phyloP scores from a whole-genome alignment of 2,888 invertebrate species.

The Imbricaverruca yamaguchii region DNA sequence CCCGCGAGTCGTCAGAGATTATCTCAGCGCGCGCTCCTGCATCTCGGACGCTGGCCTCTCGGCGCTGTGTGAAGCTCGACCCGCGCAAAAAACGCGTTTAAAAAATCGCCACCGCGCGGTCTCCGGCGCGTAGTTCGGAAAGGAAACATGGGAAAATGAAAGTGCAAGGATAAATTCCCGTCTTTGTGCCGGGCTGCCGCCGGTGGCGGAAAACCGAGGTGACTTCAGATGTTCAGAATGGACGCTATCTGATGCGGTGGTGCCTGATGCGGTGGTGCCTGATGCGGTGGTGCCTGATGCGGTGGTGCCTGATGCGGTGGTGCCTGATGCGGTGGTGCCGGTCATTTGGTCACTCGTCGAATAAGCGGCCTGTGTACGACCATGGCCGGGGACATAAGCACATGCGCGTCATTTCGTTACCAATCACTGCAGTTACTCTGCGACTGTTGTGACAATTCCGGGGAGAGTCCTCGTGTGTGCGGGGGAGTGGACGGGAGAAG shows the following conservation, averaged over 20 bases:
- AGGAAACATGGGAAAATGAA: conserved; percentile 13
- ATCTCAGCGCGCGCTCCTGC: background rate
- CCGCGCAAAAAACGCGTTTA: background rate
- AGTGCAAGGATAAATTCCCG: conserved; percentile 3
- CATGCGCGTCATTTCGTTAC: too few relatives aligned
- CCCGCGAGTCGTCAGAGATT: background rate
- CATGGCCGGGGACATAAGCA: too few relatives aligned
- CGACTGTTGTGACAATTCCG: too few relatives aligned
- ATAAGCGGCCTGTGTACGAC: background rate
- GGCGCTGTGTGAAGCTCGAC: background rate
- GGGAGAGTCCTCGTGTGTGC: too few relatives aligned
- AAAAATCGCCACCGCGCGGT: background rate
- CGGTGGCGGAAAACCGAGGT: conserved; percentile 1
- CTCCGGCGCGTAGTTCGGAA: background rate
- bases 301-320: too few relatives aligned
- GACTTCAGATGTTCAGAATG: background rate
- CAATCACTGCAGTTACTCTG: too few relatives aligned
- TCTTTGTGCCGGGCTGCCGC: background rate
- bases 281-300: too few relatives aligned
- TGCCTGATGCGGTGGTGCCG: background rate
- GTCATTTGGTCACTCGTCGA: background rate
- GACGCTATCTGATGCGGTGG: background rate
- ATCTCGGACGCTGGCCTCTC: background rate
- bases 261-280: too few relatives aligned
- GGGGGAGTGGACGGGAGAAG: too few relatives aligned